Percentiles rank a stretch among this genome's conserved stretches.
Conservation (phyloP, 2,113 vertebrate species). For the Rhodinocichla rosea region DNA sequence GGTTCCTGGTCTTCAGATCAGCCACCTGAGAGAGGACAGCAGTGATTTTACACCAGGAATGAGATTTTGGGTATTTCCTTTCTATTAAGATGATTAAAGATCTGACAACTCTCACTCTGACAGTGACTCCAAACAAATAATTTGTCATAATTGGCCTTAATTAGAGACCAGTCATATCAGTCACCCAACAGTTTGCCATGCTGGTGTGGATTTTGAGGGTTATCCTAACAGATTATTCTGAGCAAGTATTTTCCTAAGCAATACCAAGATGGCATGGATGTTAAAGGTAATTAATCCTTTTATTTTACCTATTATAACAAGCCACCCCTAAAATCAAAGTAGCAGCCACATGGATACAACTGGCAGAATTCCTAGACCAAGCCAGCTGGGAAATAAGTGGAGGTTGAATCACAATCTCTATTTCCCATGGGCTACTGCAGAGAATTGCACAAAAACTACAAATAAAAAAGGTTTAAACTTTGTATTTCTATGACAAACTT, state of each 20-base stretch:
- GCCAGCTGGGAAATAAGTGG: not conserved
- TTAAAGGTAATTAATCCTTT: not conserved
- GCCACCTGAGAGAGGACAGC: conserved; percentile 73
- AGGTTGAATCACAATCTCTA: not conserved
- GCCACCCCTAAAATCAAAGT: not conserved
- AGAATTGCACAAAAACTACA: not conserved
- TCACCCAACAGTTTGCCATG: not conserved
- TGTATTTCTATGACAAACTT: not conserved
- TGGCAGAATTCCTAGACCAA: not conserved
- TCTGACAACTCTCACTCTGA: not conserved
- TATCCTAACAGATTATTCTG: not conserved
- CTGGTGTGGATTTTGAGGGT: not conserved
- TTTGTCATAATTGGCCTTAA: not conserved
- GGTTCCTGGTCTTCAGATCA: conserved; percentile 80
- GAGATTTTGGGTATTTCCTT: not conserved
- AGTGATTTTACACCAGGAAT: fast-evolving
- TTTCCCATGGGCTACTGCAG: not conserved
- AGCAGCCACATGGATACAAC: not conserved
- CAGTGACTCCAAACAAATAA: not conserved
- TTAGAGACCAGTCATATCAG: not conserved
- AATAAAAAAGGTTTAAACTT: not conserved
- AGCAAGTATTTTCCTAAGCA: not conserved
- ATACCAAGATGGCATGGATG: not conserved
- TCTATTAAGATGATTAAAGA: not conserved
- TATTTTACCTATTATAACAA: not conserved